phyloP scores from a whole-genome alignment of 2,888 invertebrate genomes.

The Gandaritis pyraliata region DNA sequence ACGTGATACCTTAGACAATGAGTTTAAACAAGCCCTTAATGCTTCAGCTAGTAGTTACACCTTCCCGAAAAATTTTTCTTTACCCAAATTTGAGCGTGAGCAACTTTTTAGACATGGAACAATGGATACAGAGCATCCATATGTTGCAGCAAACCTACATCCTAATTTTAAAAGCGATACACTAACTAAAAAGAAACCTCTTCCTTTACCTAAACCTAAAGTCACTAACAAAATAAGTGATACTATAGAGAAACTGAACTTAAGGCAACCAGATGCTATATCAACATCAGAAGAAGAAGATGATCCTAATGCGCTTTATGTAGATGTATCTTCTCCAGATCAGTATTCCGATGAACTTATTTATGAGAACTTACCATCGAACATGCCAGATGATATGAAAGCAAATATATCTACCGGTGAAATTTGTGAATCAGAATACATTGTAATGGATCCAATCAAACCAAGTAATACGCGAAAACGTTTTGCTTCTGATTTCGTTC shows the following conservation, averaged over 20 bases:
- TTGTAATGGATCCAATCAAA: conserved; percentile 19
- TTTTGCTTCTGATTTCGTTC: conserved; percentile 21
- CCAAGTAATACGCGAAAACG: conserved; percentile 12
- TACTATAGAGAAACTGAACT: conserved; percentile 21
- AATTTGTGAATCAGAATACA: conserved; percentile 14
- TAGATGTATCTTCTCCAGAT: conserved; percentile 3
- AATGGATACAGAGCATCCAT: conserved; percentile 1
- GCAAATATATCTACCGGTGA: conserved; percentile 38
- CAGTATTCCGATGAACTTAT: conserved; percentile 18
- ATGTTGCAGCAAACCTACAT: not conserved
- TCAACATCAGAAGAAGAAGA: conserved; percentile 1
- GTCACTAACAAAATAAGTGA: conserved; percentile 13
- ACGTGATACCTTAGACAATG: conserved; percentile 17
- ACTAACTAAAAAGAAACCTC: conserved; percentile 49
- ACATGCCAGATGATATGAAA: conserved; percentile 59
- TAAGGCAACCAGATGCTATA: conserved; percentile 4
- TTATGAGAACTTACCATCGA: conserved; percentile 40
- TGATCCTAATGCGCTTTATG: not conserved
- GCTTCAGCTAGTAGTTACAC: not conserved
- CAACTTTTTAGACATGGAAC: conserved; percentile 16
- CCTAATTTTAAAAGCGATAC: not conserved
- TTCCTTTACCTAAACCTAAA: conserved; percentile 48
- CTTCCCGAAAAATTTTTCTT: conserved; percentile 3
- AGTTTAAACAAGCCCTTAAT: not conserved
- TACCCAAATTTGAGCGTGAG: conserved; percentile 1